Conservation (phyloP, 1,140 invertebrate species). For the Drosophila pseudoananassae region DNA sequence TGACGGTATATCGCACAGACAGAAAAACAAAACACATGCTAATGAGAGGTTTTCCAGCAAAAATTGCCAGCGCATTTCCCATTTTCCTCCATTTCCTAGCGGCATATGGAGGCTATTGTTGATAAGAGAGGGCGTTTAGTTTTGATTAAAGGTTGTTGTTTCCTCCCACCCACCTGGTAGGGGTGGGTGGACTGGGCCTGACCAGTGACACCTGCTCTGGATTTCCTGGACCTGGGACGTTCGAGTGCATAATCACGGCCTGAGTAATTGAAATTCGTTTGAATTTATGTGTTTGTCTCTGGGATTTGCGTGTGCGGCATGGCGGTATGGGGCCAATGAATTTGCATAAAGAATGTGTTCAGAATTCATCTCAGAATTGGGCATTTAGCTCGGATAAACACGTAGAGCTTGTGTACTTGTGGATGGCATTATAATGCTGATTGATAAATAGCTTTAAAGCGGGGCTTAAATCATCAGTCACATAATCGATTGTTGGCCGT, state of each 20-base stretch:
- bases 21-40: conserved; percentile 5
- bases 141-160: conserved; percentile 57
- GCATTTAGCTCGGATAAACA: conserved; percentile 6
- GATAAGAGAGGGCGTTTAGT: conserved; percentile 61
- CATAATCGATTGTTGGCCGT: not conserved
- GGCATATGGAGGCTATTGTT: conserved; percentile 48
- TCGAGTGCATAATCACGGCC: conserved; percentile 54
- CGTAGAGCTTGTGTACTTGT: not conserved
- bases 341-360: conserved; percentile 19
- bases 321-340: not conserved
- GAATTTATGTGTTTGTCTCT: conserved; percentile 46
- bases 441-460: not conserved
- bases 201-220: conserved; percentile 61
- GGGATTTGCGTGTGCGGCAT: conserved; percentile 4
- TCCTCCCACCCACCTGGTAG: conserved; percentile 16
- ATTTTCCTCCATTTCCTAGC: not conserved
- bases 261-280: conserved; percentile 63
- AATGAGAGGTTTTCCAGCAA: conserved; percentile 35
- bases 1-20: conserved; percentile 42
- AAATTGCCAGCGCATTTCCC: conserved; percentile 31
- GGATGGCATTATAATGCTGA: not conserved
- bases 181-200: conserved; percentile 28
- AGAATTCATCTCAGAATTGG: not conserved
- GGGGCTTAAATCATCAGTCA: not conserved
- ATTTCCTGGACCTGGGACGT: not conserved